Percentiles rank a stretch among this genome's conserved stretches.
phyloP scores from a whole-genome alignment of 2,797 vertebrate species.

The Brachyalestes nurse region DNA sequence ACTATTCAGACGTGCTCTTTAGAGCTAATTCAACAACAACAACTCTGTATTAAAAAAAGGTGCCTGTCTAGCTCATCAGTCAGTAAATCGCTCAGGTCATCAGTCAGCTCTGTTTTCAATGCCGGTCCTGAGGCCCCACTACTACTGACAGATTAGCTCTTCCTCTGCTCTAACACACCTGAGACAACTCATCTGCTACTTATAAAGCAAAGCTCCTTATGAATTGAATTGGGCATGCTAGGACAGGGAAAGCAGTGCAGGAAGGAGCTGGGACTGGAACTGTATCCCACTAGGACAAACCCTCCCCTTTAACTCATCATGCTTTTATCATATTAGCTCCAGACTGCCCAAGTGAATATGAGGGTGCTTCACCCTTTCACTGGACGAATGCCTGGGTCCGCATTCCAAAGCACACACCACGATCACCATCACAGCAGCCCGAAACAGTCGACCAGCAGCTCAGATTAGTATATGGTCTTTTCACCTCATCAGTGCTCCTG shows the following conservation, averaged over 20 bases:
- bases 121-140: background rate
- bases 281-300: background rate
- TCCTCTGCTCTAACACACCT: background rate
- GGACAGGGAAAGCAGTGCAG: background rate
- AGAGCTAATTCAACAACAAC: constrained; percentile 28
- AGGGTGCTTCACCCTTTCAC: background rate
- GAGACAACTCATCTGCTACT: constrained; percentile 5
- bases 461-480: constrained; percentile 27
- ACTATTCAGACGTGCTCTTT: constrained; percentile 21
- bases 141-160: background rate
- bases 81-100: constrained; percentile 15
- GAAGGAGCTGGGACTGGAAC: background rate
- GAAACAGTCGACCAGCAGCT: background rate
- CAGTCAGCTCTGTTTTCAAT: constrained; percentile 7
- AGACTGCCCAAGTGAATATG: background rate
- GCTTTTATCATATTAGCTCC: background rate
- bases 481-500: constrained; percentile 1
- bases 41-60: background rate
- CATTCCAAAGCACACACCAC: background rate
- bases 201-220: background rate
- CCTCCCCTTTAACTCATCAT: background rate
- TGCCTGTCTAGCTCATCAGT: background rate
- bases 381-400: too few relatives aligned
- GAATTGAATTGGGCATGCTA: background rate
- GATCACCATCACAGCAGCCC: background rate